Conservation (phyloP, 2,797 vertebrate genomes). For the Rhadinocentrus ornatus region DNA sequence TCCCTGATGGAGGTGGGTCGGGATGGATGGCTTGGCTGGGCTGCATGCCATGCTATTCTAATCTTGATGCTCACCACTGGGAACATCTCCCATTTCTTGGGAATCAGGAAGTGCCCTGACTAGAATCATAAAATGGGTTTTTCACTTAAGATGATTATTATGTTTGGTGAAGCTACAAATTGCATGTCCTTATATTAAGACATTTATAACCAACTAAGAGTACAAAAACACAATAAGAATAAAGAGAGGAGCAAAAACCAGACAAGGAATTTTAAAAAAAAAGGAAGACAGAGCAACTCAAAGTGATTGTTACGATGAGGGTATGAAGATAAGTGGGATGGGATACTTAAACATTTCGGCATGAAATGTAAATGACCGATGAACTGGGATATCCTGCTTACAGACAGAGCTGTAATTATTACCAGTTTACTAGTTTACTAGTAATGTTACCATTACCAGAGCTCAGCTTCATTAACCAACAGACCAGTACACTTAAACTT, state of each 20-base stretch:
- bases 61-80: constrained; percentile 40
- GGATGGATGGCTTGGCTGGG: constrained; percentile 42
- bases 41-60: constrained; percentile 73
- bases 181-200: no score
- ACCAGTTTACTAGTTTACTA: no score
- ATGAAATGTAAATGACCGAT: constrained; percentile 42
- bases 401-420: no score
- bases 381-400: no score
- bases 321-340: constrained; percentile 26
- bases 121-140: not conserved
- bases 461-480: no score
- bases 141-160: not conserved
- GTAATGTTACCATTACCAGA: not conserved
- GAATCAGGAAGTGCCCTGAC: constrained; percentile 10
- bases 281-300: constrained; percentile 20
- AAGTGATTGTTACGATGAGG: constrained; percentile 2
- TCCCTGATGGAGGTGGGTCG: constrained; percentile 25
- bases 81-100: constrained; percentile 20
- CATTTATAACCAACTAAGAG: no score
- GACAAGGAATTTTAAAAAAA: constrained; percentile 27
- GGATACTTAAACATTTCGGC: constrained; percentile 20
- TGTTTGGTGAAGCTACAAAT: not conserved
- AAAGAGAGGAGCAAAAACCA: no score
- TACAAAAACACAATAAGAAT: no score
- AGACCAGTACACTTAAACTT: no score